These are phyloP conservation scores for Lasioglossum morio DNA, from an alignment of 2,888 invertebrate genomes.

Conservation along the genomic window DNA sequence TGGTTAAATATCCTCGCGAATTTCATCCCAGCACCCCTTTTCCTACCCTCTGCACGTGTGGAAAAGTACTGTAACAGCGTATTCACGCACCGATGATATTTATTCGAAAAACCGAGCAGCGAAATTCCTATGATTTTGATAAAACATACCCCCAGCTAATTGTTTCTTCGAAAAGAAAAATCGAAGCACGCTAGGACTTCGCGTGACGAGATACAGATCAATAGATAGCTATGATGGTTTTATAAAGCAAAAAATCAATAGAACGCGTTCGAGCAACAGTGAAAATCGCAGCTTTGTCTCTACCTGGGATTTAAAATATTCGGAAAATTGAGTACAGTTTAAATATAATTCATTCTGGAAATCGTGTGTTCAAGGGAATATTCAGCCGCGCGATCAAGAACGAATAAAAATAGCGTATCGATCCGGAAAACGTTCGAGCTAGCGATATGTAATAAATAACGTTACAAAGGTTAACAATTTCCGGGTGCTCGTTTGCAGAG, in stretches of 20 bases:
- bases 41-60: background rate
- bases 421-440: background rate
- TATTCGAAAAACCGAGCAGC: background rate
- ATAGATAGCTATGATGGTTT: background rate
- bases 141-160: background rate
- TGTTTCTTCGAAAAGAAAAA: background rate
- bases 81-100: background rate
- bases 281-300: background rate
- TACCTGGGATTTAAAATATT: background rate
- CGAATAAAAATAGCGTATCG: conserved; percentile 9
- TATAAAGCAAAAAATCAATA: background rate
- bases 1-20: conserved; percentile 68
- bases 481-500: background rate
- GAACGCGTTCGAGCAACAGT: background rate
- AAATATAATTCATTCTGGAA: background rate
- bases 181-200: background rate
- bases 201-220: background rate
- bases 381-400: background rate
- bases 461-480: conserved; percentile 4
- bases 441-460: background rate
- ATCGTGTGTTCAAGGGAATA: background rate
- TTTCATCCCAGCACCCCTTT: background rate
- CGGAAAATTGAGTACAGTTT: background rate
- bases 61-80: background rate
- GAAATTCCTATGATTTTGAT: background rate